Evolutionary conservation across 2,888 invertebrate species (phyloP).

Genomic region (Ligdia adustata): DNA sequence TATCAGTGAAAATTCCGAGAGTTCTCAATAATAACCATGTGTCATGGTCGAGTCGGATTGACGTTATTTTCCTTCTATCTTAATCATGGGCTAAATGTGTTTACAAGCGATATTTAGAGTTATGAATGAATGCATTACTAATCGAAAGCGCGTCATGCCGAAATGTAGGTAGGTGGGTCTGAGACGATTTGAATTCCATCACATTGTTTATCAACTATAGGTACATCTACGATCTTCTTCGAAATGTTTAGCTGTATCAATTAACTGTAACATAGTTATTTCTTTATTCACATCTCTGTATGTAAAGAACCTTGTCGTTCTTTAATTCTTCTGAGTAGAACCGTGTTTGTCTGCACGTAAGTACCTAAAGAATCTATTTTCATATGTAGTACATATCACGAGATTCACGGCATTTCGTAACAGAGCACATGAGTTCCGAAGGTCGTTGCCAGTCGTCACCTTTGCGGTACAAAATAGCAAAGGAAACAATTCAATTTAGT

Average conservation of each 20-base stretch:
- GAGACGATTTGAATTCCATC: constrained; percentile 2
- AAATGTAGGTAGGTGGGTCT: constrained; percentile 22
- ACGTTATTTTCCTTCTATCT: constrained; percentile 27
- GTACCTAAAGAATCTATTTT: constrained; percentile 34
- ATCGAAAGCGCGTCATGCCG: constrained; percentile 26
- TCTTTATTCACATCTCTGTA: constrained; percentile 2
- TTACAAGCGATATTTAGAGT: constrained; percentile 14
- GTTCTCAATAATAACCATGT: constrained; percentile 30
- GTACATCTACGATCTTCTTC: constrained; percentile 5
- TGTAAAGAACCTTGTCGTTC: constrained; percentile 9
- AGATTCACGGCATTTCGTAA: constrained; percentile 31
- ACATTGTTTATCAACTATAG: neutral
- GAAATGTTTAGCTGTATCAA: constrained; percentile 1
- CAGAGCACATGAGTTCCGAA: constrained; percentile 30
- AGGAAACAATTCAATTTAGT: too few species aligned
- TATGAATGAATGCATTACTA: constrained; percentile 34
- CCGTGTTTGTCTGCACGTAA: constrained; percentile 25
- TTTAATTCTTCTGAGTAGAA: neutral
- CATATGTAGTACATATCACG: constrained; percentile 32
- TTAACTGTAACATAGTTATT: constrained; percentile 4
- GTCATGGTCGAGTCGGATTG: constrained; percentile 29
- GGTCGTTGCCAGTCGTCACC: constrained; percentile 26
- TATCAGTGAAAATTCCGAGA: constrained; percentile 31
- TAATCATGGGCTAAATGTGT: constrained; percentile 31
- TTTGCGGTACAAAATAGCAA: constrained; percentile 4